phyloP scores from a whole-genome alignment of 2,888 invertebrate species.

The Pheosia tremula region DNA sequence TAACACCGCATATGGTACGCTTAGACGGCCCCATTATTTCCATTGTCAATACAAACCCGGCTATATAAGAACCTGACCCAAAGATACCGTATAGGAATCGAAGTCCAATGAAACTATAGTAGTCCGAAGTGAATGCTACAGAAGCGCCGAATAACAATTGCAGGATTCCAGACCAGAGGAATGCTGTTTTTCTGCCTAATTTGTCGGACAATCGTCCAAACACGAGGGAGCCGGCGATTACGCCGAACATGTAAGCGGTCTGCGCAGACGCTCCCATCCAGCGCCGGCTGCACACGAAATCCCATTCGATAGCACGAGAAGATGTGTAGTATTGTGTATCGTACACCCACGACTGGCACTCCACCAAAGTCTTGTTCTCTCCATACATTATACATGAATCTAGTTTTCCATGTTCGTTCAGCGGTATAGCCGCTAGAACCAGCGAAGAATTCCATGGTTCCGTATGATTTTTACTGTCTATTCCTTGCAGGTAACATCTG shows the following conservation, averaged over 20 bases:
- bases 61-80: slow-evolving; percentile 90
- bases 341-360: slow-evolving; percentile 87
- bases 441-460: slow-evolving; percentile 83
- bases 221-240: slow-evolving; percentile 90
- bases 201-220: slow-evolving; percentile 92
- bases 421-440: slow-evolving; percentile 84
- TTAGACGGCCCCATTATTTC: slow-evolving; percentile 92
- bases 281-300: slow-evolving; percentile 90
- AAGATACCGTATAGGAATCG: slow-evolving; percentile 92
- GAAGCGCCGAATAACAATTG: slow-evolving; percentile 89
- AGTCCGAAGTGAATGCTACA: slow-evolving; percentile 91
- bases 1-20: slow-evolving; percentile 91
- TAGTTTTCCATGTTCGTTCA: slow-evolving; percentile 81
- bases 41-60: slow-evolving; percentile 90
- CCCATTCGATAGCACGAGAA: slow-evolving; percentile 92
- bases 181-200: slow-evolving; percentile 91
- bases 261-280: slow-evolving; percentile 94
- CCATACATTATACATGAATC: slow-evolving; percentile 86
- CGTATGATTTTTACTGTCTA: slow-evolving; percentile 81
- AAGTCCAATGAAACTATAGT: slow-evolving; percentile 87
- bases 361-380: slow-evolving; percentile 61
- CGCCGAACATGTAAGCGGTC: slow-evolving; percentile 92
- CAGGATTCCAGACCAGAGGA: slow-evolving; percentile 89
- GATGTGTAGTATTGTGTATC: slow-evolving; percentile 89
- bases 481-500: slow-evolving; percentile 84